A percentile compares a stretch with the other conserved stretches of the same genome.
Conservation (phyloP, 2,888 invertebrate species). For the Galerucella calmariensis region DNA sequence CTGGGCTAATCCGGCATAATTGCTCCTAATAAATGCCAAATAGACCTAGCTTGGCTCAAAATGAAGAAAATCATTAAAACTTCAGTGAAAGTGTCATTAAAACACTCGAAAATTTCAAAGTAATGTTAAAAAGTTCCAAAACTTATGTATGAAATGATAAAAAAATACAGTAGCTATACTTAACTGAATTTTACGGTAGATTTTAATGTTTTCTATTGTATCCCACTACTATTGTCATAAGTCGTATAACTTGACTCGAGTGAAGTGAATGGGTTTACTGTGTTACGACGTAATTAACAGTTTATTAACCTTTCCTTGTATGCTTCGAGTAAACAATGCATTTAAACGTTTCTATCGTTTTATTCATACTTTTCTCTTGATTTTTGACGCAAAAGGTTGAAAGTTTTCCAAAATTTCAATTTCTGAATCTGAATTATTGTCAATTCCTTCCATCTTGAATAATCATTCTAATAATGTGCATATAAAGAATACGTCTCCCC, state of each 20-base stretch:
- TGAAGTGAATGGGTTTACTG: not conserved
- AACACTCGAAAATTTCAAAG: too few relatives aligned
- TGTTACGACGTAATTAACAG: slow-evolving; percentile 4
- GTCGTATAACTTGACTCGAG: not conserved
- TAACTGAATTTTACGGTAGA: not conserved
- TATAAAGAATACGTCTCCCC: too few relatives aligned
- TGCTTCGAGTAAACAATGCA: not conserved
- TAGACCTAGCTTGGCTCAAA: too few relatives aligned
- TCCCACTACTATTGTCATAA: not conserved
- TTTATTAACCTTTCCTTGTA: slow-evolving; percentile 3
- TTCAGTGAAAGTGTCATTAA: too few relatives aligned
- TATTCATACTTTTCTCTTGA: not conserved
- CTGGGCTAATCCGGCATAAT: too few relatives aligned
- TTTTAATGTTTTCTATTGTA: not conserved
- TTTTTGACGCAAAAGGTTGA: too few relatives aligned
- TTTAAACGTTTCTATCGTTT: not conserved
- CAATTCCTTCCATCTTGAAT: too few relatives aligned
- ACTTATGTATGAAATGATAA: not conserved
- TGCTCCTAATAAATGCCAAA: too few relatives aligned
- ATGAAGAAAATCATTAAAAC: too few relatives aligned
- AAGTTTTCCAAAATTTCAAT: too few relatives aligned
- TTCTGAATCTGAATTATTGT: too few relatives aligned
- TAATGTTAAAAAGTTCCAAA: not conserved
- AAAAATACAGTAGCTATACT: not conserved
- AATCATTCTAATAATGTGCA: too few relatives aligned